Evolutionary conservation across 92 coral and sea anemone species (phyloP).

Genomic region (Porites evermanni): DNA sequence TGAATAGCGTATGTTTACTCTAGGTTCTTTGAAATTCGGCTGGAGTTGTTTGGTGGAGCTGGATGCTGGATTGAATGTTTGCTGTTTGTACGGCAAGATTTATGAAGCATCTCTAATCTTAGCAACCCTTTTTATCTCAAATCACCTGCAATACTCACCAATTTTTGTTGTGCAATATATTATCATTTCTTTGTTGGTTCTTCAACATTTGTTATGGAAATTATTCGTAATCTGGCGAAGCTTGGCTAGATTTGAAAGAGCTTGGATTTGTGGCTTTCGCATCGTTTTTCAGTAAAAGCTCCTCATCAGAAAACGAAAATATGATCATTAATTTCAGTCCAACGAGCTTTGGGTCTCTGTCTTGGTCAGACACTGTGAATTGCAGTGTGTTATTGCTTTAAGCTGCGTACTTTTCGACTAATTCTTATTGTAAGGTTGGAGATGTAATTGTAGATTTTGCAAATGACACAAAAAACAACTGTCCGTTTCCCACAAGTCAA

Average conservation of each 20-base stretch:
- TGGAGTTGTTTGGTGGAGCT: slow-evolving; percentile 23
- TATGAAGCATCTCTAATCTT: slow-evolving; percentile 51
- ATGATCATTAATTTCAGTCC: background rate
- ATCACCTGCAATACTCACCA: slow-evolving; percentile 73
- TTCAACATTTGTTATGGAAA: slow-evolving; percentile 83
- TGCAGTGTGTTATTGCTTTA: slow-evolving; percentile 44
- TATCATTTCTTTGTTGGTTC: slow-evolving; percentile 71
- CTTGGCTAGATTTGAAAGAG: slow-evolving; percentile 16
- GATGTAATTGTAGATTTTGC: slow-evolving; percentile 77
- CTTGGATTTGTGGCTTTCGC: background rate
- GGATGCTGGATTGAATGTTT: slow-evolving; percentile 31
- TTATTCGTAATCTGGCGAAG: slow-evolving; percentile 54
- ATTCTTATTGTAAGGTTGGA: slow-evolving; percentile 59
- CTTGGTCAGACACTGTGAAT: background rate
- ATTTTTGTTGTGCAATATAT: slow-evolving; percentile 74
- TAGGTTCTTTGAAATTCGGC: slow-evolving; percentile 38
- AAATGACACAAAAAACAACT: slow-evolving; percentile 81
- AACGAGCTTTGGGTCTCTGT: background rate
- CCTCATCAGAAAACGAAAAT: background rate
- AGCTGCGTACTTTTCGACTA: slow-evolving; percentile 56
- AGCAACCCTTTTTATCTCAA: slow-evolving; percentile 47
- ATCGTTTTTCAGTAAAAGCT: slow-evolving; percentile 3
- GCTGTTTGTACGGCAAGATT: slow-evolving; percentile 21
- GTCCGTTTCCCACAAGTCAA: slow-evolving; percentile 81
- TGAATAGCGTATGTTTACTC: slow-evolving; percentile 71